Base-by-base conservation (phyloP, 2,797 vertebrate species). In the Tauraco hartlaubi region DNA sequence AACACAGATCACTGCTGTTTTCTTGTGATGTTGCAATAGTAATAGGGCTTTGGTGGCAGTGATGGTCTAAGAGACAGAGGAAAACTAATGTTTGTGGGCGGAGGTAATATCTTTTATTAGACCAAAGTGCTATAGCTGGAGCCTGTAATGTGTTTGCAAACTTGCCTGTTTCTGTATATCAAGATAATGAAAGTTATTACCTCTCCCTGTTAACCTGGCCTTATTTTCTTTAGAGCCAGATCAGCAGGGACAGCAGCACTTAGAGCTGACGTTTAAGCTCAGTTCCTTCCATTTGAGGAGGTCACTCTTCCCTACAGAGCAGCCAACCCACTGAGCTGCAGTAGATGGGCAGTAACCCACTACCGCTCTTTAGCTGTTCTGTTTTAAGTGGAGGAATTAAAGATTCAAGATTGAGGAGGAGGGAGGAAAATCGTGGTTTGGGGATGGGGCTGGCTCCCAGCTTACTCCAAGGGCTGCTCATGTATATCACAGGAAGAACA, bases 11-110 rank as follows among this genome's bases (percentile, higher is more conserved):
- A 5, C n/a, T 72, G 41, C 49, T 77, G 16, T 12, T 63, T 55
- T 46, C 35, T 20, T 35, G 16, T 22, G 31, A 9, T 44, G n/a
- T 15, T 19, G 4, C 48, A 39, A 3, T 12, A 64, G 16, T 26
- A 29, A 4, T 0, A 22, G 3, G 31, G n/a, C 31, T 86, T 59
- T 31, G 37, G 48, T 54, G 31, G 19, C 8, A 37, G 22, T 1
- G 37, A 16, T 37, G 28, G 17, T 29, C 12, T 15, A 16, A 73
- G 59, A 69, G 43, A 35, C 5, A 41, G 33, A 55, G 35, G 31
- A 63, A 63, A 85, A n/a, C 3, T 6, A 4, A 39, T 5, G 22
- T 62, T 73, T 61, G 26, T 35, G 44, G 55, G 22, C 0, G 1
- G 61, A 63, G 21, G 29, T 39, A 23, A 7, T 16, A n/a, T 14